Evolutionary conservation across 2,113 vertebrate species (phyloP).

Genomic region (Ceyx melanurus): DNA sequence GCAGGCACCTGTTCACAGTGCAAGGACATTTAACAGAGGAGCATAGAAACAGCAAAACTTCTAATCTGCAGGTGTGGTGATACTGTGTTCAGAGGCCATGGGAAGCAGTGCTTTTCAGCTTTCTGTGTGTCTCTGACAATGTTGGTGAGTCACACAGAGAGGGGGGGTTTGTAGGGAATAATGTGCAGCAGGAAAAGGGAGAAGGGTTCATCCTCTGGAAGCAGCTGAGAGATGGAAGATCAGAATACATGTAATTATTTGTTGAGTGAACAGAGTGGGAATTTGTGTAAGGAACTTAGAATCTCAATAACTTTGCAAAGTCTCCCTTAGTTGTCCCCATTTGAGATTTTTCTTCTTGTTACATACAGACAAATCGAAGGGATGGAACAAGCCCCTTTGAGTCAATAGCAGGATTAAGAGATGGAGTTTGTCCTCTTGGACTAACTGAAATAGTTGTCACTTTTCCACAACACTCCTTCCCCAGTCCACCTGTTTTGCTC

Average conservation of each 20-base stretch:
- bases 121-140: not conserved
- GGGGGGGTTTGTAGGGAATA: not conserved
- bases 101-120: not conserved
- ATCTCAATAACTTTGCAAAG: not conserved
- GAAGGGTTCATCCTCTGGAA: not conserved
- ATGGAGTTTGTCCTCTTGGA: not conserved
- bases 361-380: not conserved
- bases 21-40: not conserved
- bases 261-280: not conserved
- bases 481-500: not conserved
- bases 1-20: not conserved
- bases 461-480: not conserved
- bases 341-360: not conserved
- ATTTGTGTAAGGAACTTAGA: not conserved
- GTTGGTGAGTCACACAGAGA: not conserved
- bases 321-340: not conserved
- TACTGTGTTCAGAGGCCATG: not conserved
- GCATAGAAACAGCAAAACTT: not conserved
- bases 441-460: not conserved
- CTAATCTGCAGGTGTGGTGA: not conserved
- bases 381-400: not conserved
- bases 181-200: not conserved
- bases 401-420: not conserved
- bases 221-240: not conserved
- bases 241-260: not conserved